Evolutionary conservation across 2,888 invertebrate genomes (phyloP), one percentile per base, ranked within the genome.

Genomic region (Plemyria rubiginata): DNA sequence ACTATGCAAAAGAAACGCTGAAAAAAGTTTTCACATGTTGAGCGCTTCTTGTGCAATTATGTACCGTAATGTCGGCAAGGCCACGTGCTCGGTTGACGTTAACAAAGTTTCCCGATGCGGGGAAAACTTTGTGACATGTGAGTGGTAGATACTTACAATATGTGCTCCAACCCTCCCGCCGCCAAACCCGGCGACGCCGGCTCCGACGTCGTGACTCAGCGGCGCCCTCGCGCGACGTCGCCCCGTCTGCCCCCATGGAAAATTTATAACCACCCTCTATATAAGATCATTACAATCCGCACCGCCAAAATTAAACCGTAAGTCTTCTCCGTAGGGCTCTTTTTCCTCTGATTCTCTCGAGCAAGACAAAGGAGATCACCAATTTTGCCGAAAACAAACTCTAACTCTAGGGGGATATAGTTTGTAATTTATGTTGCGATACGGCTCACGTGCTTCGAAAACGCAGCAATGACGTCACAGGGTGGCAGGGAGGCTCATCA

Each of bases 51-150:
- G 71, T 70, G 71, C 86, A 86, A 88, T 90, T 88, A 87, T 85
- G 81, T 86, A 84, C 68, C 67, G 64, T 83, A 81, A 84, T 85
- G 87, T 84, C 81, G 80, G 82, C 85, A 82, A 88, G 89, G 87
- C 92, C 92, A 92, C 92, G 92, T 92, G 92, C 88, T 92, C 91
- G 79, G 84, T 85, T 92, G 91, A 92, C 90, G 91, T 88, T 92
- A 90, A 90, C 92, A 92, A 92, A 92, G 92, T 92, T 92, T 92
- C 83, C 83, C 87, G 88, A 90, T 91, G 90, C 88, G 88, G 88
- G 88, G 91, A 89, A 90, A 92, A 92, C 91, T 92, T 92, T 90
- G 90, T 91, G 92, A 92, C 92, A 92, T 92, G 92, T 92, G 92
- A 91, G 92, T 84, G 85, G 88, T 89, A 85, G 86, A 87, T 91